Evolutionary conservation across 2,797 vertebrate species (phyloP).

Genomic region (Leucoraja ocellata): DNA sequence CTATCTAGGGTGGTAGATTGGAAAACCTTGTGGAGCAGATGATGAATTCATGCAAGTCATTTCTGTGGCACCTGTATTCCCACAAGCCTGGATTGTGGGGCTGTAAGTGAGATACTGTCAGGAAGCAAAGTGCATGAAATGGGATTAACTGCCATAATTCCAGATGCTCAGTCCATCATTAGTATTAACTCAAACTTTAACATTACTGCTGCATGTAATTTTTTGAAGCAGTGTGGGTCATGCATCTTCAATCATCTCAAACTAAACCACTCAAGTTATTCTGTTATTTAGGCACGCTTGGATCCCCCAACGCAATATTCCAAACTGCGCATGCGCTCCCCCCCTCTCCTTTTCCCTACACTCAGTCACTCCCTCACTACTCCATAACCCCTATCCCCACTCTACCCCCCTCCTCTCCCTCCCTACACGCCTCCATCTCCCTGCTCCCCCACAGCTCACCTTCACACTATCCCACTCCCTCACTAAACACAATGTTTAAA

Average conservation of each 20-base stretch:
- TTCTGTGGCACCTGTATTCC: slow-evolving; percentile 21
- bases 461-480: no score
- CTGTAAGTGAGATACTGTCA: slow-evolving; percentile 20
- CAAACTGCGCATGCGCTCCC: no score
- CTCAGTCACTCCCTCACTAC: no score
- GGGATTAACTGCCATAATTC: slow-evolving; percentile 34
- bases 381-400: no score
- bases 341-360: no score
- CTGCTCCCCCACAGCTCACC: no score
- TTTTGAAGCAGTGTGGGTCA: neutral
- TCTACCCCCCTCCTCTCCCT: no score
- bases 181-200: neutral
- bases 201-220: neutral
- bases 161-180: neutral
- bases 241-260: neutral
- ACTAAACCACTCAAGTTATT: neutral
- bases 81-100: slow-evolving; percentile 24
- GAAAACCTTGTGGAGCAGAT: slow-evolving; percentile 29
- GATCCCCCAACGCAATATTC: no score
- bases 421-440: no score
- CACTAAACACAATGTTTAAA: no score
- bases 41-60: slow-evolving; percentile 29
- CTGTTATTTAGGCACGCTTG: neutral
- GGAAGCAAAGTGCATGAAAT: neutral
- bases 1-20: neutral